phyloP scores from a whole-genome alignment of 2,888 invertebrate species.

The Coelopa pilipes region DNA sequence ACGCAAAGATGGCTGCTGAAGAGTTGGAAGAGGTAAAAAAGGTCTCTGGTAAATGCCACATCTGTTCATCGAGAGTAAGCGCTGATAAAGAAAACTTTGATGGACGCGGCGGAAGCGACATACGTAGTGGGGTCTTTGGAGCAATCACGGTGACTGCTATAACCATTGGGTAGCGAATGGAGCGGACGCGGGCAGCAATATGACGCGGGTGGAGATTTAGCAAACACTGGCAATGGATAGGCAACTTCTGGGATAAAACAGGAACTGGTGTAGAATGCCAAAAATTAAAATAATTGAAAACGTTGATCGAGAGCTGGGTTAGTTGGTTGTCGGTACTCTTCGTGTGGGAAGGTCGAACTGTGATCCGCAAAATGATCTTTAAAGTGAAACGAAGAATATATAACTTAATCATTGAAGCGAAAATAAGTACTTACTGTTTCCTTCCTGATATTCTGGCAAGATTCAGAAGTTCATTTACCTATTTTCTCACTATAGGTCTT shows the following conservation, averaged over 20 bases:
- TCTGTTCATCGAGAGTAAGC: slow-evolving; percentile 6
- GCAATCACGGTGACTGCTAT: not conserved
- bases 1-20: slow-evolving; percentile 8
- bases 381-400: no score
- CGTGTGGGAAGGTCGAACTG: slow-evolving; percentile 1
- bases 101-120: not conserved
- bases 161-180: not conserved
- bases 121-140: not conserved
- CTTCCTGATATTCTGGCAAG: no score
- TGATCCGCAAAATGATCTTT: no score
- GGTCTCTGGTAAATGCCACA: not conserved
- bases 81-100: not conserved
- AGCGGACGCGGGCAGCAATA: no score
- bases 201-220: not conserved
- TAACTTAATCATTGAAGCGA: no score
- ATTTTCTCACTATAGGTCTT: no score
- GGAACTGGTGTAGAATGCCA: slow-evolving; percentile 31
- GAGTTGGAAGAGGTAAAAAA: not conserved
- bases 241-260: not conserved
- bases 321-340: slow-evolving; percentile 30
- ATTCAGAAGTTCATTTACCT: no score
- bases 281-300: slow-evolving; percentile 37
- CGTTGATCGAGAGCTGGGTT: slow-evolving; percentile 35
- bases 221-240: not conserved
- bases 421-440: no score